These are phyloP conservation scores for Tenebrio molitor DNA, from an alignment of 1,140 invertebrate species.

Conservation along the genomic window DNA sequence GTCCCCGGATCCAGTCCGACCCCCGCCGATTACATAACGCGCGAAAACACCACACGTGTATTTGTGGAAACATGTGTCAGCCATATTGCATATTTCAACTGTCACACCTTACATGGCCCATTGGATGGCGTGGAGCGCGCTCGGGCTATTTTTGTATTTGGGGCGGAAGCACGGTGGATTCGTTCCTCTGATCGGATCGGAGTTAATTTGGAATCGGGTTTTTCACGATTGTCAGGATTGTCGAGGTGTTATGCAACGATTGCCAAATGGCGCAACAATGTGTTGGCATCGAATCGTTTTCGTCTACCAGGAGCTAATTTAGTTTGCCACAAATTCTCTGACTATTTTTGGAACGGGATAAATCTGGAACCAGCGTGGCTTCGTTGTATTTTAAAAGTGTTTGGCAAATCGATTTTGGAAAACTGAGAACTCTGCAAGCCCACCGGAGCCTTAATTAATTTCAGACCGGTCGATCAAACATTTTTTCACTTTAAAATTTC, in stretches of 20 bases:
- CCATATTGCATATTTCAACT: conserved; percentile 33
- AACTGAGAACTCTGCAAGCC: too few species aligned
- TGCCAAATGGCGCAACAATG: conserved; percentile 43
- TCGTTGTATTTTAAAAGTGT: conserved; percentile 1
- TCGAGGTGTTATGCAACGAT: conserved; percentile 13
- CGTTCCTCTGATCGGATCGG: too few species aligned
- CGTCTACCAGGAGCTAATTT: conserved; percentile 19
- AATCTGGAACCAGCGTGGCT: not conserved
- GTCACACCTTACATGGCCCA: conserved; percentile 36
- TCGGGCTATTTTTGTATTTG: conserved; percentile 38
- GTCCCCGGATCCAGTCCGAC: not conserved
- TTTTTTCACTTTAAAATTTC: too few species aligned
- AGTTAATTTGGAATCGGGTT: not conserved
- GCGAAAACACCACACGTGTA: conserved; percentile 1
- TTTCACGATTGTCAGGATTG: not conserved
- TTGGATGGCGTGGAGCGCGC: not conserved
- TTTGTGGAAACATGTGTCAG: conserved; percentile 25
- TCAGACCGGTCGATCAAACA: too few species aligned
- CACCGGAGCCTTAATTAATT: too few species aligned
- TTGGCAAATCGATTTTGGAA: not conserved
- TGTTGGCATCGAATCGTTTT: conserved; percentile 36
- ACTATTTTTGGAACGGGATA: conserved; percentile 40
- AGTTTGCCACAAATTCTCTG: conserved; percentile 48
- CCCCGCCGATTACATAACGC: conserved; percentile 2
- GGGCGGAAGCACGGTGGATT: not conserved